Conservation (phyloP, 2,113 vertebrate genomes). For the Willisornis vidua region DNA sequence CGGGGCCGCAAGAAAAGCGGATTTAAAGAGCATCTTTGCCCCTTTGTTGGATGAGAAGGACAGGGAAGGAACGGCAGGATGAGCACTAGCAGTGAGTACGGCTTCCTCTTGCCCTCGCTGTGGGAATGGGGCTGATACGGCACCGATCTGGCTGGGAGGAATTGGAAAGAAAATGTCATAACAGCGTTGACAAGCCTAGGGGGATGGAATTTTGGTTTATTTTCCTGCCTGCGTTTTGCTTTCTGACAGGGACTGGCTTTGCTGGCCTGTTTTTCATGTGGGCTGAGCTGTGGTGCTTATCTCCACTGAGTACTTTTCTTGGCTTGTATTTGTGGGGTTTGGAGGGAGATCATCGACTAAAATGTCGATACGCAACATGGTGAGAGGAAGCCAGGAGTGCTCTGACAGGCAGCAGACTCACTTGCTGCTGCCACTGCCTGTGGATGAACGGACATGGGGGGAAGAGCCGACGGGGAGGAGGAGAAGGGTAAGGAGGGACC, state of each 20-base stretch:
- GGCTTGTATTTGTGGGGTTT: not conserved
- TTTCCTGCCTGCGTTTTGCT: not conserved
- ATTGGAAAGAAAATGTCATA: conserved; percentile 37
- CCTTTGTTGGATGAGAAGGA: conserved; percentile 72
- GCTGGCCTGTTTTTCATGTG: not conserved
- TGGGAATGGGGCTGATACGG: conserved; percentile 24
- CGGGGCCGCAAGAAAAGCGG: conserved; percentile 9
- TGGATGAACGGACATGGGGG: not conserved
- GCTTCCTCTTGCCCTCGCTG: conserved; percentile 52
- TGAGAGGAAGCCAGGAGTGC: not conserved
- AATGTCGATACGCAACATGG: conserved; percentile 43
- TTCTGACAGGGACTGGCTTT: not conserved
- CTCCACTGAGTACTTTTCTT: conserved; percentile 1
- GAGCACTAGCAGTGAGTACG: conserved; percentile 82
- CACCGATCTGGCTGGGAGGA: conserved; percentile 22
- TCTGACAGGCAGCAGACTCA: not conserved
- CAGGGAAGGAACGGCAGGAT: conserved; percentile 69
- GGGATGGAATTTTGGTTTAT: not conserved
- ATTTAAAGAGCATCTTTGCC: conserved; percentile 50
- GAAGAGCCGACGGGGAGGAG: not conserved
- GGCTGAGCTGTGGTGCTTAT: not conserved
- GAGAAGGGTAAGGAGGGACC: not conserved
- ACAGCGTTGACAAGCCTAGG: not conserved
- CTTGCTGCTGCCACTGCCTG: not conserved
- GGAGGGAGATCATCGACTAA: conserved; percentile 18